Conservation (phyloP, 1,140 invertebrate genomes). For the Polyergus mexicanus region DNA sequence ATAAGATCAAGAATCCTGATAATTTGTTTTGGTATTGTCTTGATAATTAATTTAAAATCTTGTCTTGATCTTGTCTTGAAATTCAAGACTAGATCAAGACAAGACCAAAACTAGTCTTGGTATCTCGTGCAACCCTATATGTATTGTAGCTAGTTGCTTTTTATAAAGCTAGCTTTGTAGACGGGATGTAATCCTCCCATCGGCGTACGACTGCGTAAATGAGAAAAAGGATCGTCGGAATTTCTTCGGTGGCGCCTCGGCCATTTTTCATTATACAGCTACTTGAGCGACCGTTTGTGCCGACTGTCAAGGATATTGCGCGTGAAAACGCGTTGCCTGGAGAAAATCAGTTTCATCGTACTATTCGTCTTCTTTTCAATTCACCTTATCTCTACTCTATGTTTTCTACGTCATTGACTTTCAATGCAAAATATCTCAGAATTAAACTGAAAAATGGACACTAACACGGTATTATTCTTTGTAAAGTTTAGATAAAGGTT, state of each 20-base stretch:
- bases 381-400: background rate
- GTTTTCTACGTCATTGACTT: constrained; percentile 1
- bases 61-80: no score
- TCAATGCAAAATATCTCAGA: background rate
- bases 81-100: no score
- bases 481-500: background rate
- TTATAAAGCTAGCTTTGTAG: constrained; percentile 34
- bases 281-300: constrained; percentile 22
- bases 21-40: no score
- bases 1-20: no score
- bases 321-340: constrained; percentile 39
- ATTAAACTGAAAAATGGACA: background rate
- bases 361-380: background rate
- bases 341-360: constrained; percentile 20
- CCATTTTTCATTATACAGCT: constrained; percentile 55
- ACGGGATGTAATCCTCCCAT: constrained; percentile 35
- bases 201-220: constrained; percentile 2
- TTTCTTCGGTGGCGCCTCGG: background rate
- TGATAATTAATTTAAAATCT: no score
- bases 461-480: background rate
- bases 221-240: constrained; percentile 36
- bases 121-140: no score
- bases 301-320: constrained; percentile 43
- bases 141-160: constrained; percentile 31
- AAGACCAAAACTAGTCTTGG: no score